Evolutionary conservation across 1,140 invertebrate genomes (phyloP).

Genomic region (Diorhabda carinulata): DNA sequence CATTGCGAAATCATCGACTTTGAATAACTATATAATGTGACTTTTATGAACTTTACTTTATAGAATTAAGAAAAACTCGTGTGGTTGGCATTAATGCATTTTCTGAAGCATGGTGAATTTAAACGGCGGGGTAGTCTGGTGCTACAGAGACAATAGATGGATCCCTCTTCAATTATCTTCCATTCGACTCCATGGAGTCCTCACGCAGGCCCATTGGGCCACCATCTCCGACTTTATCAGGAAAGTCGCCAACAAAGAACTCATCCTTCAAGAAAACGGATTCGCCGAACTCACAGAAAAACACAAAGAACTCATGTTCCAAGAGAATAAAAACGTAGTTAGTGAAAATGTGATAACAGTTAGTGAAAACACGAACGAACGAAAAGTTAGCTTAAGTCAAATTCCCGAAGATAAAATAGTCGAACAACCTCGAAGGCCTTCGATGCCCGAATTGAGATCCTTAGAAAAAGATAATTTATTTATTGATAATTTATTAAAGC

Average conservation of each 20-base stretch:
- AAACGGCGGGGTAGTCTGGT: constrained; percentile 58
- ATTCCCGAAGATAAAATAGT: constrained; percentile 39
- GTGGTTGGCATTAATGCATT: constrained; percentile 30
- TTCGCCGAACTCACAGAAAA: constrained; percentile 45
- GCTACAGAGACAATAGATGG: constrained; percentile 60
- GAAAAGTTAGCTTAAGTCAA: constrained; percentile 37
- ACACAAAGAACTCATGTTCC: constrained; percentile 40
- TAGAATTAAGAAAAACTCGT: constrained; percentile 9
- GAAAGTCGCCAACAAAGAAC: constrained; percentile 55
- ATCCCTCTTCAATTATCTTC: constrained; percentile 60
- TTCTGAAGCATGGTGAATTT: constrained; percentile 53
- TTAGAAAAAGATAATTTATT: constrained; percentile 41
- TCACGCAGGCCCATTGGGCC: constrained; percentile 59
- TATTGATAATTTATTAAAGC: constrained; percentile 43
- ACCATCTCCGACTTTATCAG: constrained; percentile 59
- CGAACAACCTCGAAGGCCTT: constrained; percentile 36
- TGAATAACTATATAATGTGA: neutral
- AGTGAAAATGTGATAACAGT: constrained; percentile 35
- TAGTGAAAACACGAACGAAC: constrained; percentile 31
- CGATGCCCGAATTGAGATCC: constrained; percentile 38
- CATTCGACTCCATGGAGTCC: constrained; percentile 57
- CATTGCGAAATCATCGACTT: constrained; percentile 5
- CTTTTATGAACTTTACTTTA: constrained; percentile 7
- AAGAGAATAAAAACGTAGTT: constrained; percentile 28
- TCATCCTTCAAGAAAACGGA: constrained; percentile 53